Evolutionary conservation across 1,140 invertebrate species (phyloP), one percentile per base, ranked within the genome.

Genomic region (Drosophila nebulosa): DNA sequence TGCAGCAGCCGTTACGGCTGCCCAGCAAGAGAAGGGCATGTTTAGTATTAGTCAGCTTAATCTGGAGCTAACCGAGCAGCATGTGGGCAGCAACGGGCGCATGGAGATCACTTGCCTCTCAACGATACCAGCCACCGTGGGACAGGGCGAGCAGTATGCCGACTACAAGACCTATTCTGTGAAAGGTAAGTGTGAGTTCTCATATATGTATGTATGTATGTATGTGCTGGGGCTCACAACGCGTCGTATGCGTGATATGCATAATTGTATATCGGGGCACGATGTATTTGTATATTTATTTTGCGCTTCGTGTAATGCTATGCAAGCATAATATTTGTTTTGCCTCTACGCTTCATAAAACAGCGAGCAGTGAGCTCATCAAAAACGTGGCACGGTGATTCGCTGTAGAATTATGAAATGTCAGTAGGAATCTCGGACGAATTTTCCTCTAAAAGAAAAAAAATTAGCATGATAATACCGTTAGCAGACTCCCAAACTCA

Each of bases 111-210:
- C 94, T 59, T 96, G 95, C 75, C 92, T 95, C 50, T 93, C 95
- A 58, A 96, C 95, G 36, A 96, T 96, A 85, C 95, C 95, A 1
- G 93, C 93, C 69, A 95, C 94, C 56, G 92, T 94, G 1, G 93
- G 92, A 18, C 90, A 93, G 53, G 93, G 93, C 9, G 94, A 94
- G 74, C 92, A 94, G 32, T 96, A 94, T 78, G 95, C 95, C 21
- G 95, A 96, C 90, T 92, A 94, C 32, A 94, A 93, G 80, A 94
- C 94, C 64, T 93, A 93, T 75, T 94, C 94, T 12, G 93, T 95
- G 53, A 92, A 92, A 70, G 94, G 95, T 96, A 92, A 93, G 93
- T 92, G 58, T 16, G 21, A 10, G 21, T 42, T 16, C 5, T n/a
- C 14, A 14, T 14, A n/a, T n/a, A n/a, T 16, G 14, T 16, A 21